These are phyloP conservation scores for Diaperis boleti DNA, from an alignment of 2,888 invertebrate genomes.

Conservation along the genomic window DNA sequence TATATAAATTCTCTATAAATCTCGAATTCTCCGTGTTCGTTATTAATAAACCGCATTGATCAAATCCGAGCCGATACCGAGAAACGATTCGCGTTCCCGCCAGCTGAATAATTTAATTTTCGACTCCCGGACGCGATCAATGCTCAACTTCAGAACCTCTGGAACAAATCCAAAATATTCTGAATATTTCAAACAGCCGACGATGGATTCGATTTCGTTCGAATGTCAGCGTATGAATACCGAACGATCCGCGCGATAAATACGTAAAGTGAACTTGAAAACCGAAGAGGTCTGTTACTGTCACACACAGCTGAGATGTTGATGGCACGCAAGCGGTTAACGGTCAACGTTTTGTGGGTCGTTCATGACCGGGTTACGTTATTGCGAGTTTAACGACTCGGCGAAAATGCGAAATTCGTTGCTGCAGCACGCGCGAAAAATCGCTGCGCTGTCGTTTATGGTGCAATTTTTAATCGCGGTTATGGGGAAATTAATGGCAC, in stretches of 20 bases:
- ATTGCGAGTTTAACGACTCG: slow-evolving; percentile 21
- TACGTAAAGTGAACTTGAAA: slow-evolving; percentile 29
- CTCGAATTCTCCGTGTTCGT: no score
- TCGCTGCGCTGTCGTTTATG: neutral
- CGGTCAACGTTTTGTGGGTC: slow-evolving; percentile 36
- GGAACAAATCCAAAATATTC: slow-evolving; percentile 14
- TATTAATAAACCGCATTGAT: no score
- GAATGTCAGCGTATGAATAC: slow-evolving; percentile 8
- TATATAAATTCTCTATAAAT: no score
- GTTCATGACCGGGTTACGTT: slow-evolving; percentile 31
- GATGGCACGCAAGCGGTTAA: slow-evolving; percentile 34
- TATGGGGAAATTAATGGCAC: no score
- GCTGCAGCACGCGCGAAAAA: neutral
- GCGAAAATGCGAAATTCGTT: slow-evolving; percentile 14
- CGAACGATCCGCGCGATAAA: slow-evolving; percentile 12
- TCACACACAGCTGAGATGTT: slow-evolving; percentile 10
- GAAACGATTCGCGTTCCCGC: no score
- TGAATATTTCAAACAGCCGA: slow-evolving; percentile 16
- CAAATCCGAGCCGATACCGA: no score
- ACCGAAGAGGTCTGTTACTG: slow-evolving; percentile 27
- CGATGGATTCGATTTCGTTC: slow-evolving; percentile 19
- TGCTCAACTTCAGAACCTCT: slow-evolving; percentile 1
- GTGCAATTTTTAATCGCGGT: no score
- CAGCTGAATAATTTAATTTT: no score
- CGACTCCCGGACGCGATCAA: no score